Conservation (phyloP, 2,888 invertebrate genomes). For the Gastrophysa polygoni region DNA sequence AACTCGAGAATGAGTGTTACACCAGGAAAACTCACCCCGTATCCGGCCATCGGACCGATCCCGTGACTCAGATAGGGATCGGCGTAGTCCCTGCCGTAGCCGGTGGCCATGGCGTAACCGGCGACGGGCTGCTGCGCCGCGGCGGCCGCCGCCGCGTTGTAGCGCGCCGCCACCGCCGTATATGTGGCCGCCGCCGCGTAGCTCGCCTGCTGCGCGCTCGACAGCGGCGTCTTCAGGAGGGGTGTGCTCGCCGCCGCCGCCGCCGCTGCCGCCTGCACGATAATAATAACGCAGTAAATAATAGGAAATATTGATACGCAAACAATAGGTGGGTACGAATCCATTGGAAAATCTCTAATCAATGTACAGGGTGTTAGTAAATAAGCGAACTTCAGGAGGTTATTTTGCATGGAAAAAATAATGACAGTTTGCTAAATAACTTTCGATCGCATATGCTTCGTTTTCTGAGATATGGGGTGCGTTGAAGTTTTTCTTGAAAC, state of each 20-base stretch:
- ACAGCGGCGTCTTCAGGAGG: conserved; percentile 82
- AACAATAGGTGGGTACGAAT: too few species aligned
- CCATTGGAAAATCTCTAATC: too few species aligned
- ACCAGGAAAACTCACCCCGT: conserved; percentile 95
- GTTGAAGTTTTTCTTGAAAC: too few species aligned
- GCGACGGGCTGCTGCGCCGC: conserved; percentile 85
- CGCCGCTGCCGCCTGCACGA: conserved; percentile 57
- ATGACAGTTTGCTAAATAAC: too few species aligned
- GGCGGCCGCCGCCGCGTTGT: conserved; percentile 72
- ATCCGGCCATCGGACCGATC: conserved; percentile 95
- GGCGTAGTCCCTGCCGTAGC: conserved; percentile 88
- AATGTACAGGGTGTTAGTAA: too few species aligned
- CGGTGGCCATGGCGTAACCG: conserved; percentile 65
- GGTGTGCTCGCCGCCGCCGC: conserved; percentile 71
- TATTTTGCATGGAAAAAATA: too few species aligned
- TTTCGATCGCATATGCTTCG: too few species aligned
- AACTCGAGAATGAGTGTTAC: too few species aligned
- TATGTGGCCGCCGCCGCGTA: conserved; percentile 86
- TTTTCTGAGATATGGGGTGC: too few species aligned
- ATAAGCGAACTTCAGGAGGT: too few species aligned
- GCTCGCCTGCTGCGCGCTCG: conserved; percentile 83
- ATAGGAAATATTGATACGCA: too few species aligned
- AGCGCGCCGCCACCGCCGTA: conserved; percentile 69
- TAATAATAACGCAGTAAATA: background rate
- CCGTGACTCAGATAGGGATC: conserved; percentile 95